phyloP scores from a whole-genome alignment of 2,113 vertebrate species.

The Xiphophorus couchianus region DNA sequence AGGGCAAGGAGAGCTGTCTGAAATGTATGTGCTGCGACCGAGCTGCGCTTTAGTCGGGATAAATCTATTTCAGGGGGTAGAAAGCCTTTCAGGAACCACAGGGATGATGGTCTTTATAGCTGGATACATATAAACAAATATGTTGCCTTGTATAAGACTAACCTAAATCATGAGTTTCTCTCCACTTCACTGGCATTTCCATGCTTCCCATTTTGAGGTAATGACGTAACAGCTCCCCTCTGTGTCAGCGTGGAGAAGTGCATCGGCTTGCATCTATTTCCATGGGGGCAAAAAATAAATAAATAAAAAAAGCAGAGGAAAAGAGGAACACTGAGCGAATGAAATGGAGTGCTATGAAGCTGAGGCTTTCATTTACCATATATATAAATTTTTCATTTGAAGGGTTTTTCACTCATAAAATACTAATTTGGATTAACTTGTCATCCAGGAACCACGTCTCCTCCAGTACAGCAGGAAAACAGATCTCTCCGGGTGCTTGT shows the following conservation, averaged over 20 bases:
- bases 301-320: not conserved
- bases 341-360: conserved; percentile 9
- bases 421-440: conserved; percentile 26
- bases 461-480: not conserved
- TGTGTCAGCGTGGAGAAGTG: conserved; percentile 58
- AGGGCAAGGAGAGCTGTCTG: conserved; percentile 36
- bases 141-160: not conserved
- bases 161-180: conserved; percentile 18
- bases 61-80: conserved; percentile 5
- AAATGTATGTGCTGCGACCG: conserved; percentile 33
- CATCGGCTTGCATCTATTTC: not conserved
- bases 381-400: conserved; percentile 20
- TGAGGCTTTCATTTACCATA: conserved; percentile 25
- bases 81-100: not conserved
- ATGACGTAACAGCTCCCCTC: conserved; percentile 74
- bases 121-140: conserved; percentile 4
- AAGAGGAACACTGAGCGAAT: not conserved
- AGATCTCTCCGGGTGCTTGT: conserved; percentile 3
- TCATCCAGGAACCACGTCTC: conserved; percentile 24
- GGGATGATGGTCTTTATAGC: not conserved
- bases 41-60: conserved; percentile 15
- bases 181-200: conserved; percentile 13
- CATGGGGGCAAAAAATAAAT: not conserved
- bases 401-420: conserved; percentile 33
- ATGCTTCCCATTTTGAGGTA: conserved; percentile 17